Percentiles rank a stretch among this genome's conserved stretches.
These are phyloP conservation scores for Strigops habroptila DNA, from an alignment of 2,113 vertebrate species.

Conservation along the genomic window DNA sequence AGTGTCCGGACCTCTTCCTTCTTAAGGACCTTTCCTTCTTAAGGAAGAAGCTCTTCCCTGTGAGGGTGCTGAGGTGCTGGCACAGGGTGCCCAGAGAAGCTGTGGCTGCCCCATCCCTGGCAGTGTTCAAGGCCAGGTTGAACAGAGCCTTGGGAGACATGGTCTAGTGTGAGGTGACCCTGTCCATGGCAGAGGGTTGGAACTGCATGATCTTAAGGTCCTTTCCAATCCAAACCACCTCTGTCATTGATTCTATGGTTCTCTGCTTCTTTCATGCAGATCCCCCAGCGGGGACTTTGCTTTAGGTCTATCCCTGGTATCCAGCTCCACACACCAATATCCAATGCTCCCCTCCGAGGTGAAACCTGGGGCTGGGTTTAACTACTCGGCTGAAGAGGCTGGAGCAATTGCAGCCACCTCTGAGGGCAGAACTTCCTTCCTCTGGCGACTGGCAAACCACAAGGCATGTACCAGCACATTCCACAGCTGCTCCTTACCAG, in stretches of 20 bases:
- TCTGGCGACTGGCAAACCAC: not conserved
- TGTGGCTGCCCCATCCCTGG: not conserved
- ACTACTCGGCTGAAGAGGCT: not conserved
- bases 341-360: accelerated
- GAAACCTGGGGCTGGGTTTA: not conserved
- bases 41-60: not conserved
- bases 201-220: not conserved
- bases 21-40: too few species aligned
- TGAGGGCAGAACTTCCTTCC: not conserved
- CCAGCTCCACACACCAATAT: not conserved
- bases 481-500: constrained; percentile 76
- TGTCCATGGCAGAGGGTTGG: not conserved
- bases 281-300: not conserved
- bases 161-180: not conserved
- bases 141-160: not conserved
- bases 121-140: not conserved
- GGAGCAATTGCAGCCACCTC: not conserved
- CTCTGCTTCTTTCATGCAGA: not conserved
- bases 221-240: not conserved
- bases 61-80: not conserved
- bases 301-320: not conserved
- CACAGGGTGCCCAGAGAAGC: not conserved
- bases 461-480: accelerated
- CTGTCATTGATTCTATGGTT: not conserved
- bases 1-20: not conserved